Base-by-base conservation (phyloP, 2,888 invertebrate species). In the Syrphus vitripennis region DNA sequence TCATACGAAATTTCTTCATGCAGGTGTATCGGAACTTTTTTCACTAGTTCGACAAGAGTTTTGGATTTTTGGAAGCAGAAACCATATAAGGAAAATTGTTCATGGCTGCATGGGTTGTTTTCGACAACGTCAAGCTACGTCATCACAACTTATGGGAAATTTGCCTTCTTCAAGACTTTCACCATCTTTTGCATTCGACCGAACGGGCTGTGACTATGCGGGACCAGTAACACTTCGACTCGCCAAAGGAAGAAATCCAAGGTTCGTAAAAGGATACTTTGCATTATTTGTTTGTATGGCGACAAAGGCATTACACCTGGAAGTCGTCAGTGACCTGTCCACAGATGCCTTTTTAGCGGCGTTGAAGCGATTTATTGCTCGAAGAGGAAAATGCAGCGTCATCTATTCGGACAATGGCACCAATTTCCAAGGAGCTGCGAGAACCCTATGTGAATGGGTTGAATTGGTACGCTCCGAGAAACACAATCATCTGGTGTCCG, bases 221-320 rank as follows among this genome's bases (percentile, higher is more conserved):
- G 29, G 29, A 29, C 29, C 29, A 29, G 5, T 29, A 29, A 29
- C 29, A 3, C 29, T 29, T 3, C 29, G 29, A 29, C 57, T 79
- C 3, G 48, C 59, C 48, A 78, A n/a, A n/a, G n/a, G n/a, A n/a
- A n/a, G n/a, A n/a, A n/a, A n/a, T n/a, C n/a, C n/a, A n/a, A n/a
- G n/a, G 59, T n/a, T 50, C 0, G 24, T 57, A 10, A 87, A 83
- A 21, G 75, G 81, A 5, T 84, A 79, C 29, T 79, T n/a, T 10
- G 76, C 65, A 29, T 5, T 76, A 3, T 81, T 87, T 67, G 87
- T 81, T 7, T 82, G 87, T 21, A 71, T 84, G 45, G 21, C 75
- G 1, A 87, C 78, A 12, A 71, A 81, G 5, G 83, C 76, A 3
- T 31, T 83, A 6, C 81, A 82, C 21, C n/a, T 78, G 16, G 83